Conservation (phyloP, 2,113 vertebrate species). For the Drymodes brunneopygia region DNA sequence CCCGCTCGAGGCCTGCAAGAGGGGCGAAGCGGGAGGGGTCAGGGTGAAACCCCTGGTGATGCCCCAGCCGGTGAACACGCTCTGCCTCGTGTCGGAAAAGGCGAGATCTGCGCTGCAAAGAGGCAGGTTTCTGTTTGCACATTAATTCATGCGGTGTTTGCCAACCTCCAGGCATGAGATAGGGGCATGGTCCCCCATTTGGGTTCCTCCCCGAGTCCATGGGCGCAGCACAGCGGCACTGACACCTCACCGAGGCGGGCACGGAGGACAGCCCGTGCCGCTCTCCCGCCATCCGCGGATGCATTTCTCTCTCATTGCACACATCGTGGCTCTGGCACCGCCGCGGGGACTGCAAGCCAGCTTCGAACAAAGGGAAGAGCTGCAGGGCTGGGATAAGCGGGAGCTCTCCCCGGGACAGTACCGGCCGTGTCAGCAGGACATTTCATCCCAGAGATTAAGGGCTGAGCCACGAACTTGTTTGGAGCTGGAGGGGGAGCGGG, state of each 20-base stretch:
- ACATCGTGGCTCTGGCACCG: background rate
- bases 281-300: too few species aligned
- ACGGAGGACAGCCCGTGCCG: background rate
- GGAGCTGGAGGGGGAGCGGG: background rate
- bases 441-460: constrained; percentile 45
- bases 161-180: too few species aligned
- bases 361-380: constrained; percentile 19
- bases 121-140: background rate
- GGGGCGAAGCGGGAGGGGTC: background rate
- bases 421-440: constrained; percentile 12
- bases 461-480: background rate
- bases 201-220: background rate
- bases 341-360: background rate
- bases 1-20: background rate
- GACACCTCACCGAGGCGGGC: background rate
- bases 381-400: background rate
- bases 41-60: fast-evolving
- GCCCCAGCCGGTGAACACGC: background rate
- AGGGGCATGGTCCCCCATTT: fast-evolving
- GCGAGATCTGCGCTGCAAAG: background rate
- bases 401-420: background rate
- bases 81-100: background rate
- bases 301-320: background rate
- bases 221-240: background rate
- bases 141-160: fast-evolving